phyloP scores from a whole-genome alignment of 2,113 vertebrate species.

The Mustela lutreola region DNA sequence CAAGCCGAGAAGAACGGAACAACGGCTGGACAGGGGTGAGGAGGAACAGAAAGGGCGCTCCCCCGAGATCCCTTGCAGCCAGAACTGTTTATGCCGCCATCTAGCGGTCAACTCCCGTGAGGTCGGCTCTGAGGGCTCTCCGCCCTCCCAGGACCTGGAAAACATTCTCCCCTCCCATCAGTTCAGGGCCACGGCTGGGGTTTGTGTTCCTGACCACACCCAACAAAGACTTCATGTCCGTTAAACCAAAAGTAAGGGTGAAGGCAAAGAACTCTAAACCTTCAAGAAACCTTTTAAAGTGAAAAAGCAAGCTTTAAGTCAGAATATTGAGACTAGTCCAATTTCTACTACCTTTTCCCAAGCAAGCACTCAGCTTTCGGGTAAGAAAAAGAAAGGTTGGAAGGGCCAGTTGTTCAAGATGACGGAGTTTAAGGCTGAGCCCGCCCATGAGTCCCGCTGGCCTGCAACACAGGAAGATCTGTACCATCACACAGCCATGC shows the following conservation, averaged over 20 bases:
- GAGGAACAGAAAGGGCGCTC: not conserved
- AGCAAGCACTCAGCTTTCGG: not conserved
- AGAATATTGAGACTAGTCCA: not conserved
- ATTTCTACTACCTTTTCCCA: not conserved
- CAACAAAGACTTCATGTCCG: not conserved
- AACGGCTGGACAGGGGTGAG: not conserved
- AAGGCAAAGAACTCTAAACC: not conserved
- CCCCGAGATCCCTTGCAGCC: rapidly evolving
- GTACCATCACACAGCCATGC: rapidly evolving
- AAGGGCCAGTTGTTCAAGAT: not conserved
- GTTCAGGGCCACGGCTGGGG: rapidly evolving
- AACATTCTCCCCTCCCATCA: rapidly evolving
- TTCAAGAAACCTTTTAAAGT: not conserved
- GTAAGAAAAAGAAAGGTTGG: not conserved
- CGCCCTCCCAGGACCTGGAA: not conserved
- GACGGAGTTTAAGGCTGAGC: rapidly evolving
- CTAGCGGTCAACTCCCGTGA: rapidly evolving
- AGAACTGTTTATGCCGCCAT: not conserved
- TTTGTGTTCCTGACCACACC: not conserved
- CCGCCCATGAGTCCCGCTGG: rapidly evolving
- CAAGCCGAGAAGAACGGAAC: not conserved
- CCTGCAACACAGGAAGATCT: rapidly evolving
- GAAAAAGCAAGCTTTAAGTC: not conserved
- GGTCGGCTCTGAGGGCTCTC: not conserved
- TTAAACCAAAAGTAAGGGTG: not conserved